Conservation (phyloP, 1,140 invertebrate genomes). For the Brachionus asplanchnoidis region DNA sequence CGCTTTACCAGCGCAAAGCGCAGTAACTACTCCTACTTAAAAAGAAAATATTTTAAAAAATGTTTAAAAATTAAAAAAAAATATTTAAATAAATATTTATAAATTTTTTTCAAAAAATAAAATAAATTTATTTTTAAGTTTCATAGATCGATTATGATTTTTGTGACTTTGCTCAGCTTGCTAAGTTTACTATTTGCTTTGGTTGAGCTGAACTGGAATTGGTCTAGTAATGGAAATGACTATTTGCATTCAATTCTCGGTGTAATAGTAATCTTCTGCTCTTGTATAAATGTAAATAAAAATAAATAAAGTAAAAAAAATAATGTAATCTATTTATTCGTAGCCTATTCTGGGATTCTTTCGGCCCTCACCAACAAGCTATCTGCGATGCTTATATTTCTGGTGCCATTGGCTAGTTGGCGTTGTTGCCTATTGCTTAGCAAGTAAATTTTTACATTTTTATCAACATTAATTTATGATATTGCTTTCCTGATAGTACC, state of each 20-base stretch:
- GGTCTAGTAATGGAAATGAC: background rate
- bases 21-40: too few species aligned
- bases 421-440: conserved; percentile 27
- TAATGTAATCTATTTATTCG: background rate
- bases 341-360: conserved; percentile 31
- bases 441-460: conserved; percentile 23
- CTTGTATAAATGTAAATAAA: conserved; percentile 27
- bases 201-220: conserved; percentile 32
- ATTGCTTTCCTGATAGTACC: background rate
- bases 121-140: background rate
- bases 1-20: too few species aligned
- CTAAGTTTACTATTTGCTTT: conserved; percentile 17
- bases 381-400: conserved; percentile 28
- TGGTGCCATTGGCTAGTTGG: conserved; percentile 41
- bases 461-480: background rate
- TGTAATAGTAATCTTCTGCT: conserved; percentile 20
- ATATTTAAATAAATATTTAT: too few species aligned
- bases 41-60: too few species aligned
- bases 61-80: too few species aligned
- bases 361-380: conserved; percentile 13
- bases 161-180: conserved; percentile 30
- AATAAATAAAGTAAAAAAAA: background rate
- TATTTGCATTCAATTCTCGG: conserved; percentile 36
- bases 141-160: conserved; percentile 14
- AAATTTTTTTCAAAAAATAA: too few species aligned